phyloP scores from a whole-genome alignment of 2,113 vertebrate genomes.

The Campylorhamphus procurvoides region DNA sequence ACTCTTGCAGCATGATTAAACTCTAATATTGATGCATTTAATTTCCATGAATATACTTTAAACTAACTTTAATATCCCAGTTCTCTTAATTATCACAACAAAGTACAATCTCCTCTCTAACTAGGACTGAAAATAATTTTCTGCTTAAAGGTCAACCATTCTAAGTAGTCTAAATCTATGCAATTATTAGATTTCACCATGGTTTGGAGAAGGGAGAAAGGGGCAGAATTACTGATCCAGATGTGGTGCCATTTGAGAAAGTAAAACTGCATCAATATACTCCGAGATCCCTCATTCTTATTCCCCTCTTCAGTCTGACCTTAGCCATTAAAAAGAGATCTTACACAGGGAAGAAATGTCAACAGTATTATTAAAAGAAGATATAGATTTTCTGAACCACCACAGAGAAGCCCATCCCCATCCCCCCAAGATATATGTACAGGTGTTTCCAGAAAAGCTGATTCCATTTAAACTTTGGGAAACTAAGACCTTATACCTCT shows the following conservation, averaged over 20 bases:
- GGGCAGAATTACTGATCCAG: neutral
- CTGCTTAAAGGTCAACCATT: slow-evolving; percentile 18
- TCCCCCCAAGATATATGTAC: neutral
- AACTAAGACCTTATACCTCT: neutral
- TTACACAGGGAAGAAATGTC: neutral
- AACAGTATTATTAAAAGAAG: neutral
- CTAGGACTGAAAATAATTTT: neutral
- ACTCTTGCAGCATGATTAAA: neutral
- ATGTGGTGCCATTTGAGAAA: neutral
- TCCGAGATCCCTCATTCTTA: neutral
- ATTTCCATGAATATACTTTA: neutral
- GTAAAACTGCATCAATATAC: neutral
- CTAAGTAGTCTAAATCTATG: neutral
- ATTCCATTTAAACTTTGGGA: neutral
- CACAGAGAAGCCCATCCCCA: neutral
- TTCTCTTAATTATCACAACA: slow-evolving; percentile 18
- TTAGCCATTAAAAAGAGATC: neutral
- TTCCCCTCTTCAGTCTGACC: neutral
- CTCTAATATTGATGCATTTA: neutral
- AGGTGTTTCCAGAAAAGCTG: neutral
- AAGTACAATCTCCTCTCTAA: neutral
- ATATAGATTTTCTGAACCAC: neutral
- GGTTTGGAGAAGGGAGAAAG: neutral
- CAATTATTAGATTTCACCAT: neutral
- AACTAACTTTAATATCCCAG: neutral